Evolutionary conservation across 2,797 vertebrate genomes (phyloP).

Genomic region (Kryptopterus vitreolus): DNA sequence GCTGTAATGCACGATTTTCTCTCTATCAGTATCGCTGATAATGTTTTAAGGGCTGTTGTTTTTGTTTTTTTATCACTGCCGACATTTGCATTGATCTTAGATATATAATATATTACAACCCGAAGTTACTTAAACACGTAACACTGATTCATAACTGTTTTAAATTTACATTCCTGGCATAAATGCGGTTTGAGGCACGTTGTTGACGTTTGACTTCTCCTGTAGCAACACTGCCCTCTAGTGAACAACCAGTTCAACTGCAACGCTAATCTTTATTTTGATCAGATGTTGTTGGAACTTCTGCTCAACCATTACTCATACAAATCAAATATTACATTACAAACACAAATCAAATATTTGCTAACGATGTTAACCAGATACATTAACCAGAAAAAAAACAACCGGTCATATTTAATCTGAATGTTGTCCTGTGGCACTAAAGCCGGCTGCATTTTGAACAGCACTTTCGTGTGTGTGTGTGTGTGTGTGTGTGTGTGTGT

Average conservation of each 20-base stretch:
- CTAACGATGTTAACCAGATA: background rate
- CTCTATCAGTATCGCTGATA: background rate
- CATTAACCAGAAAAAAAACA: background rate
- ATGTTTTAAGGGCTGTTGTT: background rate
- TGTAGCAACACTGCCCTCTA: conserved; percentile 37
- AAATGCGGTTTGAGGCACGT: background rate
- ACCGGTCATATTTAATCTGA: background rate
- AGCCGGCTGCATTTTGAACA: background rate
- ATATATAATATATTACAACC: background rate
- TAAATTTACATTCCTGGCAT: background rate
- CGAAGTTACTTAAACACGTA: background rate
- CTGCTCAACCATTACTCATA: background rate
- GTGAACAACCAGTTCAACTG: conserved; percentile 28
- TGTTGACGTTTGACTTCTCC: background rate
- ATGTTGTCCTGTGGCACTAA: background rate
- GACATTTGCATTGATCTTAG: background rate
- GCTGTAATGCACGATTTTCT: background rate
- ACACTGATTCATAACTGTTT: no score
- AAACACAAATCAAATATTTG: background rate
- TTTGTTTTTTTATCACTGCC: background rate
- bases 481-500: no score
- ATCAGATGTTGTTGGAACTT: no score
- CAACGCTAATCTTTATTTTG: background rate
- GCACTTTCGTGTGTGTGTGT: background rate
- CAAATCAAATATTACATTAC: no score